These are phyloP conservation scores for Atlantisia rogersi DNA, from an alignment of 2,113 vertebrate species.

Conservation along the genomic window DNA sequence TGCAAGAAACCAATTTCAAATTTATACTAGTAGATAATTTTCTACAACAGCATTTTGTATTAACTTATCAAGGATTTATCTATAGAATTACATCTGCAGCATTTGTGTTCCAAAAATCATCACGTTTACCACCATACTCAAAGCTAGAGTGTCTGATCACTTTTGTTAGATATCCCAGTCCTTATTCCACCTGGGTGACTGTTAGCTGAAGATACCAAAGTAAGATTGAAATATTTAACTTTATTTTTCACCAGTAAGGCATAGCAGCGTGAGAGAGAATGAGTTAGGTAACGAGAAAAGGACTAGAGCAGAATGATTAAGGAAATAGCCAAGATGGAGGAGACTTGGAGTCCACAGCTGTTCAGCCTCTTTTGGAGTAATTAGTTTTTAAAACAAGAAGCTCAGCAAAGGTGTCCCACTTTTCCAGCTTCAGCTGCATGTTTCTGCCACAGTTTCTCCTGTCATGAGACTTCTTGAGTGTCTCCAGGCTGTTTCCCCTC, in stretches of 20 bases:
- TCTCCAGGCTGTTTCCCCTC: neutral
- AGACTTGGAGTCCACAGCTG: neutral
- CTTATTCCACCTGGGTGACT: neutral
- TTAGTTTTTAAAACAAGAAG: neutral
- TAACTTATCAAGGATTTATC: neutral
- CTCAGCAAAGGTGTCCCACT: neutral
- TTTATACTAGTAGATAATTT: slow-evolving; percentile 15
- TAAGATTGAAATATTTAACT: neutral
- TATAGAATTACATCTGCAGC: neutral
- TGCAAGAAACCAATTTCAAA: neutral
- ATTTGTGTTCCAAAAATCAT: neutral
- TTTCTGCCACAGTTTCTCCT: neutral
- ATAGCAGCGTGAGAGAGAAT: neutral
- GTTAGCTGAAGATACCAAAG: neutral
- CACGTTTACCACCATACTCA: neutral
- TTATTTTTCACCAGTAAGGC: neutral
- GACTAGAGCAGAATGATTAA: neutral
- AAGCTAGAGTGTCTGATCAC: neutral
- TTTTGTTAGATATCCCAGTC: neutral
- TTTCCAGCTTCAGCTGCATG: neutral
- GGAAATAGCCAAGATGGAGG: neutral
- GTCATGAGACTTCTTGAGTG: too few species aligned
- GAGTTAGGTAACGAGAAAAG: neutral
- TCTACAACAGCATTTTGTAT: neutral
- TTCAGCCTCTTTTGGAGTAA: neutral